Evolutionary conservation across 1,140 invertebrate genomes (phyloP).

Genomic region (Listronotus oregonensis): DNA sequence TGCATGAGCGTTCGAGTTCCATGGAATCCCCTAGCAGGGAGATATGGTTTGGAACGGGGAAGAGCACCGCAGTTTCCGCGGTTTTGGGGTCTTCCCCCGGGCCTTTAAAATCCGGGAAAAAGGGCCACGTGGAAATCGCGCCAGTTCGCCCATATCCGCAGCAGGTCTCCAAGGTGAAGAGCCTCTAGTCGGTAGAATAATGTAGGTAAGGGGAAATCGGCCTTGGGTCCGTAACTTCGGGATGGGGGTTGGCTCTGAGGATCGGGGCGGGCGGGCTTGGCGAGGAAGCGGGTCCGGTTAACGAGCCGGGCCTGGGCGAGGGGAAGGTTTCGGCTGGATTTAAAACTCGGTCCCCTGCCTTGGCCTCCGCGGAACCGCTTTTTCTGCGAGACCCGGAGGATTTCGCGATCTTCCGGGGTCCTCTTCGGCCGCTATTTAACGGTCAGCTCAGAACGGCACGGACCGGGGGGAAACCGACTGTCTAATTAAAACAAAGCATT

Average conservation of each 20-base stretch:
- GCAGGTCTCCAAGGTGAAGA: slow-evolving; percentile 86
- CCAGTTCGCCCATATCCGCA: slow-evolving; percentile 74
- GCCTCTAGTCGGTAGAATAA: slow-evolving; percentile 89
- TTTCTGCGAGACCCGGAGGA: slow-evolving; percentile 41
- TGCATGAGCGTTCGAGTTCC: slow-evolving; percentile 60
- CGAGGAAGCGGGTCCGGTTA: slow-evolving; percentile 49
- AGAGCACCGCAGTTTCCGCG: slow-evolving; percentile 73
- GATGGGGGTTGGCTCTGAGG: slow-evolving; percentile 74
- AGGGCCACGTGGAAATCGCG: slow-evolving; percentile 69
- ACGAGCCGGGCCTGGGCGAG: slow-evolving; percentile 50
- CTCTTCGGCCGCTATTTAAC: slow-evolving; percentile 66
- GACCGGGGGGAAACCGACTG: slow-evolving; percentile 77
- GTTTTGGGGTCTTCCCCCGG: slow-evolving; percentile 59
- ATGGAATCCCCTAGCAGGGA: slow-evolving; percentile 75
- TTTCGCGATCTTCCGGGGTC: slow-evolving; percentile 30
- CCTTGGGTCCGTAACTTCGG: slow-evolving; percentile 82
- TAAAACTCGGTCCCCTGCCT: slow-evolving; percentile 47
- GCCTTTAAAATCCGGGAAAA: slow-evolving; percentile 77
- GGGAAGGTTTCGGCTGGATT: slow-evolving; percentile 39
- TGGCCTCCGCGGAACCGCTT: slow-evolving; percentile 45
- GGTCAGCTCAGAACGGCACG: slow-evolving; percentile 80
- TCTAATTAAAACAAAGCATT: slow-evolving; percentile 90
- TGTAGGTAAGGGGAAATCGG: slow-evolving; percentile 86
- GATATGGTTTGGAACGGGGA: slow-evolving; percentile 68
- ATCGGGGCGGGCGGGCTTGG: slow-evolving; percentile 54